Base-by-base conservation (phyloP, 2,888 invertebrate species). In the Sphaerophoria rueppellii region DNA sequence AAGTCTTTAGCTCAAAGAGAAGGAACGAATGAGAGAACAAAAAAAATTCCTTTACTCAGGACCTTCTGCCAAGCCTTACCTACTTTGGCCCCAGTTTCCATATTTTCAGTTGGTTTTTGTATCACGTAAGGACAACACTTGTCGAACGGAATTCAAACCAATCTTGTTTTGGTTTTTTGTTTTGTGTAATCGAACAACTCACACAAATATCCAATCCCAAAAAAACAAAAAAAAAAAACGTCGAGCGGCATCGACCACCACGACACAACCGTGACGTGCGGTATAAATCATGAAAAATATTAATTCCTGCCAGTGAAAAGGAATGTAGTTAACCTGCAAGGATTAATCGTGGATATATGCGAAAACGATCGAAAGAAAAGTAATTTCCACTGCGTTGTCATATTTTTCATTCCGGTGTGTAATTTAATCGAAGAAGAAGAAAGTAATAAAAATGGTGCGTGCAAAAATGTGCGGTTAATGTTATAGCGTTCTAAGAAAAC, bases 91-190 rank as follows among this genome's bases (percentile, higher is more conserved):
- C 67, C 75, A 71, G 72, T 72, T 76, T 75, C 75, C 75, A 69
- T 46, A 80, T 80, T 79, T 83, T 83, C 80, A 83, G 83, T 83
- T 83, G 80, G 80, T 83, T 83, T 83, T 83, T 83, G 83, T 83
- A 83, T 83, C 83, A 80, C 80, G 83, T 69, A 57, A 80, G 43
- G 83, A 80, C 75, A 83, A 72, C 65, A 65, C 83, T 80, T 55
- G 75, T 72, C 75, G 72, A 79, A 72, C 83, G 83, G 83, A 70
- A 63, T 63, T 48, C 52, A 61, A 67, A 43, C 43, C 43, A 9
- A 65, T 72, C 58, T 58, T 58, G 58, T 58, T 58, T 58, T 58
- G 61, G 43, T 32, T 52, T 69, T 32, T 34, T 60, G 7, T 43
- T 16, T 6, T 50, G 16, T 12, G 16, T 40, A 60, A 60, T 43